Base-by-base conservation (phyloP, 64 coral and sea anemone genomes). In the Trachythela sp. region DNA sequence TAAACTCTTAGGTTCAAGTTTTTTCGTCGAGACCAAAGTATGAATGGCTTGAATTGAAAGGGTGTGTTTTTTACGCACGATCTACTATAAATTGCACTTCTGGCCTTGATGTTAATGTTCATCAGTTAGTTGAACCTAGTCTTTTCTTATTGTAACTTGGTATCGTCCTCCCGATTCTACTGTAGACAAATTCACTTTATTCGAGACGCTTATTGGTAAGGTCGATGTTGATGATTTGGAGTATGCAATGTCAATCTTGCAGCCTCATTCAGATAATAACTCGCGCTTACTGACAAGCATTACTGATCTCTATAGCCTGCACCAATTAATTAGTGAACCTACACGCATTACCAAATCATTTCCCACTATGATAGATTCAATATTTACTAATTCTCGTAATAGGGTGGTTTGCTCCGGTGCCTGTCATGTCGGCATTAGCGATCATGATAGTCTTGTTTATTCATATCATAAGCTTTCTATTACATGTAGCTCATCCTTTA, bases 131-230 rank as follows among this genome's bases (percentile, higher is more conserved):
- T n/a, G n/a, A n/a, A n/a, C n/a, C 48, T 59, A 87, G 60, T 64
- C 86, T 36, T 87, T 87, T 87, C 52, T 87, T 13, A 13, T 87
- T 58, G 45, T 36, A 17, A 87, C 86, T 36, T 87, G 51, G 54
- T 87, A 87, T 39, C 45, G 86, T 59, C 86, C 52, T 60, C 86
- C 86, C 32, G 60, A 11, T 64, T 18, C 86, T 87, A 68, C 45
- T 11, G 52, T 60, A 36, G 86, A 87, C 18, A 32, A 26, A 32
- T 70, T 70, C 24, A n/a, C 8, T n/a, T 22, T 26, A n/a, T 87
- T 59, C 36, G 86, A 87, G 51, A 20, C 33, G 9, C 59, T 87
- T 35, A 27, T 87, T 56, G 38, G 54, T 50, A 87, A 87, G 7
- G 35, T 40, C 54, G 86, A 59, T 48, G 43, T 39, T 26, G 64